These are phyloP conservation scores for Bombus confusus DNA, from an alignment of 1,140 invertebrate species.

Conservation along the genomic window DNA sequence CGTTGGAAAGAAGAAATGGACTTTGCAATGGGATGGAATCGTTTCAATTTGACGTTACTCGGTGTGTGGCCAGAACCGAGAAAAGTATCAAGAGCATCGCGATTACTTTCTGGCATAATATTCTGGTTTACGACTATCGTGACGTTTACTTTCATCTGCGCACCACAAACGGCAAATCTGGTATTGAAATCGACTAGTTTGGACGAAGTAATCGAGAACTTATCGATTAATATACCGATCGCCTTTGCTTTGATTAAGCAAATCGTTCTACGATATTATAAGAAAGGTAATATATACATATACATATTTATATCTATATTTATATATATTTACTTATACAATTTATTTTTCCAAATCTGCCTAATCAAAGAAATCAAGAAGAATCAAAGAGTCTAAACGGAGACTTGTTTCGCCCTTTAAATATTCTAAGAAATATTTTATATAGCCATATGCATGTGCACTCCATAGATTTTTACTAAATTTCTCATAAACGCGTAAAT, in stretches of 20 bases:
- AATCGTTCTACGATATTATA: conserved; percentile 8
- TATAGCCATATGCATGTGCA: too few species aligned
- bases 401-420: too few species aligned
- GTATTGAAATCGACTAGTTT: conserved; percentile 8
- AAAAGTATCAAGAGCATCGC: background rate
- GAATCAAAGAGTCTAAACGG: too few species aligned
- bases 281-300: conserved; percentile 37
- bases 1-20: conserved; percentile 6
- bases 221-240: conserved; percentile 48
- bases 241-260: conserved; percentile 39
- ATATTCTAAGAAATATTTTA: too few species aligned
- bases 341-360: too few species aligned
- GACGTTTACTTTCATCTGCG: conserved; percentile 24
- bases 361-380: too few species aligned
- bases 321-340: background rate
- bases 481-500: too few species aligned
- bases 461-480: too few species aligned
- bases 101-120: background rate
- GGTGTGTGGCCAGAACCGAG: conserved; percentile 49
- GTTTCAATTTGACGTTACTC: conserved; percentile 26
- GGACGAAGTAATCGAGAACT: conserved; percentile 38
- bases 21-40: conserved; percentile 43
- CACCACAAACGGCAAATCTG: conserved; percentile 31
- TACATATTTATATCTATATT: background rate
- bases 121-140: conserved; percentile 32